Evolutionary conservation across 2,888 invertebrate species (phyloP), one percentile per base, ranked within the genome.

Genomic region (Entomobrya proxima): DNA sequence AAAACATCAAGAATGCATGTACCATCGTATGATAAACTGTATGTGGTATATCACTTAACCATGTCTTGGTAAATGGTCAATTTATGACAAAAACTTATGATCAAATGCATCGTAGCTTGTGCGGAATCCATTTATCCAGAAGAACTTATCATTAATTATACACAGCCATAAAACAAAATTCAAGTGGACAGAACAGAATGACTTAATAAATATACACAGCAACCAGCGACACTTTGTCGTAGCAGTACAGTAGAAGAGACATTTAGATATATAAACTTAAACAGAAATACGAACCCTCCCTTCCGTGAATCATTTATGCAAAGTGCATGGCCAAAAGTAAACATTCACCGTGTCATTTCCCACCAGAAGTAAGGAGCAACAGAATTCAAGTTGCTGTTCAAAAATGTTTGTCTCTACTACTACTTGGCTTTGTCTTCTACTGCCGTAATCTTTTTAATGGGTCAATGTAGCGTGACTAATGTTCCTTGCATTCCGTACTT

Each of bases 401-500:
- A 58, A 21, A 58, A 58, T 58, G 58, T 21, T 58, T 4, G 24
- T 58, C 40, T 47, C 78, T 44, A 47, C 78, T 64, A 30, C 27
- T 69, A n/a, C n/a, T n/a, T n/a, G n/a, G n/a, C 52, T 52, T 80
- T 67, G 83, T 81, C 84, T 84, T 87, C 84, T 81, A n/a, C 2
- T 58, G 58, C 30, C 30, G 18, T 58, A 27, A 11, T 58, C 9
- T 30, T 58, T 58, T 80, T 87, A 87, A 86, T 87, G 87, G 86
- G 87, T 87, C 87, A 87, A 87, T 87, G 87, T 87, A 87, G 87
- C 87, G 87, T 87, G 77, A 67, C 86, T 87, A 87, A 87, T 87
- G 87, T 83, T 64, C 61, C 79, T 4, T 58, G 15, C 30, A 52
- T 52, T n/a, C n/a, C n/a, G n/a, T n/a, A n/a, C n/a, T n/a, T n/a